Conservation (phyloP, 2,113 vertebrate species). For the Oryzias javanicus region DNA sequence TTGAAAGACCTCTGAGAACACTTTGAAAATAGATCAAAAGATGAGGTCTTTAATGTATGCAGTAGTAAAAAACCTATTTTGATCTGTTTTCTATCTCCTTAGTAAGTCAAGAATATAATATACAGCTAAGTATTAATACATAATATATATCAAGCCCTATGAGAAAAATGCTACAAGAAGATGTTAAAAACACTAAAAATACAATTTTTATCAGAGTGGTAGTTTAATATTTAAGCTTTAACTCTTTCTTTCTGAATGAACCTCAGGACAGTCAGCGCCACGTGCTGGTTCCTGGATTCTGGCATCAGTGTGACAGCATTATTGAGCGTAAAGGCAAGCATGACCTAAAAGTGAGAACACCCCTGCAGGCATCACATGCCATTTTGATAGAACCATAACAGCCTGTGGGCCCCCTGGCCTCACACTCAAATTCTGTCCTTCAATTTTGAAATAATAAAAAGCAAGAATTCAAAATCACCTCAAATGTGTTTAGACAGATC, state of each 20-base stretch:
- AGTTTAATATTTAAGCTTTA: neutral
- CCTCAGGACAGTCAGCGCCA: neutral
- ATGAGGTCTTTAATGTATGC: too few species aligned
- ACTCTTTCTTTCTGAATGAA: neutral
- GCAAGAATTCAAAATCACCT: constrained; percentile 32
- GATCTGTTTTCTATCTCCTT: too few species aligned
- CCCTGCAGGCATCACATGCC: constrained; percentile 54
- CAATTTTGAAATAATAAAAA: constrained; percentile 20
- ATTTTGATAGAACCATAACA: constrained; percentile 23
- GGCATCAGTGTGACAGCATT: constrained; percentile 22
- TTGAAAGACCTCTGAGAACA: too few species aligned
- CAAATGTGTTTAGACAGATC: constrained; percentile 36
- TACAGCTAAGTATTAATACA: too few species aligned
- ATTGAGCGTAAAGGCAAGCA: constrained; percentile 35
- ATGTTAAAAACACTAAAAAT: too few species aligned
- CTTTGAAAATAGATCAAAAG: too few species aligned
- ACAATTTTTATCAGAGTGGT: too few species aligned
- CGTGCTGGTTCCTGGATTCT: constrained; percentile 1
- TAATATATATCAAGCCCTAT: too few species aligned
- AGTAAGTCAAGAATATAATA: too few species aligned
- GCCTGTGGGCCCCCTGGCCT: constrained; percentile 16
- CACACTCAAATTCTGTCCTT: constrained; percentile 17
- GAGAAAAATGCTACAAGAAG: too few species aligned
- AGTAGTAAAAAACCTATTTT: too few species aligned
- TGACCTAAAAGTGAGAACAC: constrained; percentile 53